Percentiles rank a stretch among this genome's conserved stretches.
These are phyloP conservation scores for Cryptocephalus moraei DNA, from an alignment of 2,888 invertebrate species.

Conservation along the genomic window DNA sequence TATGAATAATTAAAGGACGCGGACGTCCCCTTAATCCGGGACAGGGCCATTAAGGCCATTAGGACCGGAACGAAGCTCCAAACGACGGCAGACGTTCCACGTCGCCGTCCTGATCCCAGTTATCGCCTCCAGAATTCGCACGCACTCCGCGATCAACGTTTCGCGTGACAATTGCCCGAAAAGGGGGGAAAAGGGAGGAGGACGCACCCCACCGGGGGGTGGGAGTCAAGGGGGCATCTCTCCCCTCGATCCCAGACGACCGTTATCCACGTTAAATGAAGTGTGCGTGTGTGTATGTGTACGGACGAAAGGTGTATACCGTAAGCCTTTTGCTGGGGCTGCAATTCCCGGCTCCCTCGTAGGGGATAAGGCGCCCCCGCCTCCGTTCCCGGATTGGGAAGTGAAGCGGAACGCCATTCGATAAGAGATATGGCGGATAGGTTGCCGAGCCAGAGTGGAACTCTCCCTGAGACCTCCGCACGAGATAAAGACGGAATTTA, in stretches of 20 bases:
- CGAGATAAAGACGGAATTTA: too few species aligned
- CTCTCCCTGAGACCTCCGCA: background rate
- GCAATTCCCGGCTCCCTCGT: constrained; percentile 31
- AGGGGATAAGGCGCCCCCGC: constrained; percentile 27
- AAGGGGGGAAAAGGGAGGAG: constrained; percentile 3
- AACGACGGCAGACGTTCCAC: constrained; percentile 17
- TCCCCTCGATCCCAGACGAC: constrained; percentile 39
- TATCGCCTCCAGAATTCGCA: constrained; percentile 34
- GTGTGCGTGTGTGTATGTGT: constrained; percentile 26
- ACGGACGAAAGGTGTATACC: constrained; percentile 32
- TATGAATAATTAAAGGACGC: constrained; percentile 9
- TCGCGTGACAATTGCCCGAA: constrained; percentile 26
- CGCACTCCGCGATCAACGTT: constrained; percentile 34
- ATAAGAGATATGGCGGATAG: constrained; percentile 30
- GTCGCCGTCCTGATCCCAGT: constrained; percentile 33
- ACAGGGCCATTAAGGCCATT: constrained; percentile 16
- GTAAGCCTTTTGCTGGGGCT: constrained; percentile 37
- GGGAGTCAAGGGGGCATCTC: constrained; percentile 20
- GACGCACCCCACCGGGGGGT: constrained; percentile 18
- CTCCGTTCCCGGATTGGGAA: constrained; percentile 30
- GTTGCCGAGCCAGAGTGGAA: background rate
- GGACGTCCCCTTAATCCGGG: constrained; percentile 12
- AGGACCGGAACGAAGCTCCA: constrained; percentile 24
- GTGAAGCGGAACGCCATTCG: constrained; percentile 37
- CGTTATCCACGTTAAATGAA: constrained; percentile 41